phyloP scores from a whole-genome alignment of 1,140 invertebrate species.

The Drosophila rufa region DNA sequence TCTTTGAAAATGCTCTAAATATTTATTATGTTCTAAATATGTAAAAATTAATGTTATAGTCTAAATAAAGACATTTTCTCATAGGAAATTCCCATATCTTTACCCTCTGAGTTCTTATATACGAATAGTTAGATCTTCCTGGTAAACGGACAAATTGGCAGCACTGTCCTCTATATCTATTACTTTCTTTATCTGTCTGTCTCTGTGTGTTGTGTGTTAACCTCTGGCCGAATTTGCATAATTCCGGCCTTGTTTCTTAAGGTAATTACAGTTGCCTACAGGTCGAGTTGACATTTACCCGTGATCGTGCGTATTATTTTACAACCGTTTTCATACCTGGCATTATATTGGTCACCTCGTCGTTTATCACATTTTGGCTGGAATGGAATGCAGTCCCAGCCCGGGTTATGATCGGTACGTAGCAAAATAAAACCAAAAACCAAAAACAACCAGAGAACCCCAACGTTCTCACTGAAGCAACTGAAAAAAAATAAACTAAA shows the following conservation, averaged over 20 bases:
- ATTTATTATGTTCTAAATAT: no score
- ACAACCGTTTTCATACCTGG: constrained; percentile 98
- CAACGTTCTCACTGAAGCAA: constrained; percentile 16
- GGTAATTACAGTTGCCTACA: constrained; percentile 97
- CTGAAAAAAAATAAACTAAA: constrained; percentile 23
- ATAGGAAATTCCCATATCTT: background rate
- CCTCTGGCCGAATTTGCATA: constrained; percentile 47
- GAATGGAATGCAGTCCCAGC: constrained; percentile 98
- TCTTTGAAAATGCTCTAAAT: no score
- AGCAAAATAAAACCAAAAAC: constrained; percentile 32
- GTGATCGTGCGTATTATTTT: constrained; percentile 98
- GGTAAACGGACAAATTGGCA: background rate
- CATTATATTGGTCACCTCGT: constrained; percentile 97
- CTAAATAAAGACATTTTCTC: background rate
- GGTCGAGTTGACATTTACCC: constrained; percentile 95
- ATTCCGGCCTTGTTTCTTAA: constrained; percentile 86
- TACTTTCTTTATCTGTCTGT: constrained; percentile 39
- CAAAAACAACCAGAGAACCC: constrained; percentile 27
- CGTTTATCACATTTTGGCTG: constrained; percentile 95
- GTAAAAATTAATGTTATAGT: accelerated
- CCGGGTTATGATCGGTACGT: constrained; percentile 95
- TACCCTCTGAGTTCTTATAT: no score
- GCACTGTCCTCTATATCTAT: constrained; percentile 9
- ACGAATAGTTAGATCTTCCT: background rate
- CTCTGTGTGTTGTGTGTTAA: constrained; percentile 59